phyloP scores from a whole-genome alignment of 2,888 invertebrate genomes.

The Mesorhabditis sp. region DNA sequence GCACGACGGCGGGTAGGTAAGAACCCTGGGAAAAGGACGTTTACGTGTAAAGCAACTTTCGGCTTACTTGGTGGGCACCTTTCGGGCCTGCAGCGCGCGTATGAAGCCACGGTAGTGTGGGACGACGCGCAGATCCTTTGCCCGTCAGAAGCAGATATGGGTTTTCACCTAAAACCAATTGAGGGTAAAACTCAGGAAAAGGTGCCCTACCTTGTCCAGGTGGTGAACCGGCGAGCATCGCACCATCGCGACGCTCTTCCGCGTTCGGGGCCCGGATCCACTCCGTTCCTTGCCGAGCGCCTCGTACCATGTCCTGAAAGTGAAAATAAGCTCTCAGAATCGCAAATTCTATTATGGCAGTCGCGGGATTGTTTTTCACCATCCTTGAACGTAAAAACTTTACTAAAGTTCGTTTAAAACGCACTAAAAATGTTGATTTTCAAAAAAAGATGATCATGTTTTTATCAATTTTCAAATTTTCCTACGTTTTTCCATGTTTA shows the following conservation, averaged over 20 bases:
- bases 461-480: too few species aligned
- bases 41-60: neutral
- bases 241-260: constrained; percentile 40
- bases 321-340: constrained; percentile 32
- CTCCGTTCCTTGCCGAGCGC: constrained; percentile 42
- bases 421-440: too few species aligned
- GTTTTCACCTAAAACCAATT: constrained; percentile 60
- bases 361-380: too few species aligned
- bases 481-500: too few species aligned
- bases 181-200: neutral
- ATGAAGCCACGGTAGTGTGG: constrained; percentile 51
- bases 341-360: neutral
- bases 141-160: constrained; percentile 77
- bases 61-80: constrained; percentile 45
- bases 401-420: too few species aligned
- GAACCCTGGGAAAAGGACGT: constrained; percentile 51
- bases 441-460: too few species aligned
- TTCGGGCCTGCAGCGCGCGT: constrained; percentile 40
- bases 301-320: constrained; percentile 55
- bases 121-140: constrained; percentile 77
- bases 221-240: constrained; percentile 46
- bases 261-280: constrained; percentile 27
- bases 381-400: too few species aligned
- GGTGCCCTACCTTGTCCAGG: constrained; percentile 34
- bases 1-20: constrained; percentile 60